These are phyloP conservation scores for Epistrophe eligans DNA, from an alignment of 2,888 invertebrate species.

Conservation along the genomic window DNA sequence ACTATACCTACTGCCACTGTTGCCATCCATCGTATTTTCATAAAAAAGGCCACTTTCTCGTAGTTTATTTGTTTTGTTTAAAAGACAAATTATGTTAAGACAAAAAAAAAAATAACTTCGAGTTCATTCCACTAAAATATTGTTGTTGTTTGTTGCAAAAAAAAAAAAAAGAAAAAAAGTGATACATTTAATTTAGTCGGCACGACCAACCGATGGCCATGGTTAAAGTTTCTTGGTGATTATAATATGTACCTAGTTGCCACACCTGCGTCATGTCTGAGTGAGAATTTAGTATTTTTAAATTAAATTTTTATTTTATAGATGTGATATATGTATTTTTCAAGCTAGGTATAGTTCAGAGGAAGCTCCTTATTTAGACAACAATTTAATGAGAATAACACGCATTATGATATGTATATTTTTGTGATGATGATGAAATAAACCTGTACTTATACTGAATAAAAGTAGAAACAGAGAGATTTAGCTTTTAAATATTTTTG, in stretches of 20 bases:
- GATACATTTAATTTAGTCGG: constrained; percentile 24
- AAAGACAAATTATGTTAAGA: neutral
- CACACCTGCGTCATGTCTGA: constrained; percentile 67
- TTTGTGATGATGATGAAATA: neutral
- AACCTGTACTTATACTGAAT: neutral
- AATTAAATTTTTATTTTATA: neutral
- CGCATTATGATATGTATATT: neutral
- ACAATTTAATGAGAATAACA: neutral
- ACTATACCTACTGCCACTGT: constrained; percentile 10
- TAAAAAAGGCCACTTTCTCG: constrained; percentile 40
- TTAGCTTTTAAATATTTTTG: neutral
- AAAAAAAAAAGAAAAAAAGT: neutral
- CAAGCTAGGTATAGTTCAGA: neutral
- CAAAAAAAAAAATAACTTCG: constrained; percentile 36
- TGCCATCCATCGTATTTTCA: constrained; percentile 49
- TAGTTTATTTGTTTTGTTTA: constrained; percentile 14
- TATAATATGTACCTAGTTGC: constrained; percentile 21
- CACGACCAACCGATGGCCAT: neutral
- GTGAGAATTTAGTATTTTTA: constrained; percentile 14
- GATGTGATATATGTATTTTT: constrained; percentile 10
- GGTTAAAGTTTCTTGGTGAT: constrained; percentile 26
- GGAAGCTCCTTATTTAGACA: neutral
- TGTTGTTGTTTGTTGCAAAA: constrained; percentile 28
- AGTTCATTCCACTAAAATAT: constrained; percentile 47
- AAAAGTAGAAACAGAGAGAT: neutral